Base-by-base conservation (phyloP, 1,140 invertebrate species). In the Drosophila orosa region DNA sequence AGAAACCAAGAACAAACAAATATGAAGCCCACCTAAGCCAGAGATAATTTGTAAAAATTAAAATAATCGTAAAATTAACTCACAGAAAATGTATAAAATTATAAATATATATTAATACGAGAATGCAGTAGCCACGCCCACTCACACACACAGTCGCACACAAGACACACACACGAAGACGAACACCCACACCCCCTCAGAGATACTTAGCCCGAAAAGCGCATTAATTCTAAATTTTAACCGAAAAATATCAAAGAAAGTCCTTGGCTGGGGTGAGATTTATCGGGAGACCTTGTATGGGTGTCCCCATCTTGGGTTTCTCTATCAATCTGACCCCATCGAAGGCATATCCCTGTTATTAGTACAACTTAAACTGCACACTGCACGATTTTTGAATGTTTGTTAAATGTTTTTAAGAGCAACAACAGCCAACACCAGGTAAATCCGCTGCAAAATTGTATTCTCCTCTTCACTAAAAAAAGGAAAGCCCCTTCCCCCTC, bases 291-390 rank as follows among this genome's bases (percentile, higher is more conserved):
- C 25, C 29, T 22, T 24, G 29, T 3, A n/a, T 8, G 19, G 19
- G 10, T 10, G 2, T 19, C 27, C 31, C 9, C 1, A 19, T 31
- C 24, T n/a, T 0, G 8, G 22, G 8, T 29, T 50, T 3, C 31
- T 31, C 25, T 37, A 59, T 61, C 19, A 17, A 40, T 27, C 59
- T 29, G 15, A 40, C 42, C 25, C n/a, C 45, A 63, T 24, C 17
- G 9, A 33, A 22, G 74, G 57, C 42, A 76, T 69, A 77, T 69
- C 65, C 74, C 73, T 75, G 84, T 87, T 77, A 89, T 87, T 84
- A 87, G 84, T 89, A 89, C 84, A 89, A 89, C 82, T 89, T 80
- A 89, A 89, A 89, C 84, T 89, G 84, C 84, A 89, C 84, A 80
- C 80, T 89, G 85, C 85, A 89, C 85, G 69, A 71, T 85, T 89